phyloP scores from a whole-genome alignment of 2,797 vertebrate species.

The Paedocypris micromegethes region DNA sequence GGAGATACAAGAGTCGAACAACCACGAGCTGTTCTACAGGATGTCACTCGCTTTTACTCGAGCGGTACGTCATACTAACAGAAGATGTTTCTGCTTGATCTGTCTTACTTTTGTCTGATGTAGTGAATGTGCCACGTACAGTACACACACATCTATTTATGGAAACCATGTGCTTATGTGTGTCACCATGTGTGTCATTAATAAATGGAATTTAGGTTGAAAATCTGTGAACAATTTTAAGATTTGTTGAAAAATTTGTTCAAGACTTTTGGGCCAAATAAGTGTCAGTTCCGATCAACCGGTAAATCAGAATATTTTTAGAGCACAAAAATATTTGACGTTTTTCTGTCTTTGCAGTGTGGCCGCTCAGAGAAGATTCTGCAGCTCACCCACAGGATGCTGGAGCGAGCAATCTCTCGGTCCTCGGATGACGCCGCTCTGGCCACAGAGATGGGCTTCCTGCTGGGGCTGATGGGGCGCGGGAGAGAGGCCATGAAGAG shows the following conservation, averaged over 20 bases:
- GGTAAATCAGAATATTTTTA: no score
- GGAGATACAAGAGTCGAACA: constrained; percentile 80
- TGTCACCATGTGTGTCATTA: no score
- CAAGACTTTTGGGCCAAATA: no score
- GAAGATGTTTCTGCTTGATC: no score
- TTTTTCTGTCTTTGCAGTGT: constrained; percentile 69
- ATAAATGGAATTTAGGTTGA: no score
- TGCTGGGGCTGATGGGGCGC: constrained; percentile 83
- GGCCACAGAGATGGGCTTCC: constrained; percentile 91
- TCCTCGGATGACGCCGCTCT: constrained; percentile 76
- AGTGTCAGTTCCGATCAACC: no score
- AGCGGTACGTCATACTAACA: constrained; percentile 64
- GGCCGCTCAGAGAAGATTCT: constrained; percentile 83
- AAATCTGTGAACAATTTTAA: no score
- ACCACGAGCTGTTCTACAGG: constrained; percentile 79
- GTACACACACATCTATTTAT: no score
- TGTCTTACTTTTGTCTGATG: no score
- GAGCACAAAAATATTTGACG: not conserved
- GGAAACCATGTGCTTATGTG: no score
- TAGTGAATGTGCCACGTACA: no score
- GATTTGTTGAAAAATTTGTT: no score
- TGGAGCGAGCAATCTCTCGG: constrained; percentile 79
- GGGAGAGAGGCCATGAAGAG: constrained; percentile 84
- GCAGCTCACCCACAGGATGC: constrained; percentile 79
- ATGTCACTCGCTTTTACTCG: constrained; percentile 90